Conservation (phyloP, 2,797 vertebrate species). For the Kryptopterus vitreolus region DNA sequence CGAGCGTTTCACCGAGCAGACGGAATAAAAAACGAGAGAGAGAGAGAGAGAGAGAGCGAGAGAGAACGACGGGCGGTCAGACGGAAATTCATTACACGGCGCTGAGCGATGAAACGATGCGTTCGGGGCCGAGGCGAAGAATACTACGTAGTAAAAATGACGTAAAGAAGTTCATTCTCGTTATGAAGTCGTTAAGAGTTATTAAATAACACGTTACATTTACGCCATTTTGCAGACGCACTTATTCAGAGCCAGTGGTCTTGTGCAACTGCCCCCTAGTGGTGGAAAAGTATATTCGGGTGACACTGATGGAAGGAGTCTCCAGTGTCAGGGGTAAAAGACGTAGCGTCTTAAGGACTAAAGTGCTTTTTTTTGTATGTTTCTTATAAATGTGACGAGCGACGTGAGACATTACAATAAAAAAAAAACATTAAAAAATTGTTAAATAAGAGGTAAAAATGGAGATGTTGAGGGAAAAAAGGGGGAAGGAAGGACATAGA, state of each 20-base stretch:
- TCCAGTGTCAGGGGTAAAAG: background rate
- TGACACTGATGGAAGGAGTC: background rate
- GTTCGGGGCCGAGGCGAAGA: too few species aligned
- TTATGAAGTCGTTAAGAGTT: too few species aligned
- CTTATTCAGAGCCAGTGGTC: too few species aligned
- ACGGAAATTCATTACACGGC: conserved; percentile 60
- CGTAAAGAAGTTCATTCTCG: too few species aligned
- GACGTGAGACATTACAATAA: too few species aligned
- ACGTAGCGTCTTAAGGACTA: background rate
- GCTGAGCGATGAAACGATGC: background rate
- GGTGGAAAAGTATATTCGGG: too few species aligned
- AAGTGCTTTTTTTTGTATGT: background rate
- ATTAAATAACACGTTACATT: too few species aligned
- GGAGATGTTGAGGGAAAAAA: background rate
- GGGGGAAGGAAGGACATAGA: background rate
- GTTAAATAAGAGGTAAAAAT: too few species aligned
- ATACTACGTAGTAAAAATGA: too few species aligned
- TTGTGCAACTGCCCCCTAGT: too few species aligned
- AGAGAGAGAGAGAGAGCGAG: background rate
- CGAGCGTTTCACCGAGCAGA: background rate
- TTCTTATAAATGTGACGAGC: background rate
- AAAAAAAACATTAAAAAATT: too few species aligned
- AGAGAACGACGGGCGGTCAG: conserved; percentile 3
- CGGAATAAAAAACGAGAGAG: background rate
- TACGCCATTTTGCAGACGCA: too few species aligned